Base-by-base conservation (phyloP, 1,140 invertebrate species). In the Anagrus nilaparvatae region DNA sequence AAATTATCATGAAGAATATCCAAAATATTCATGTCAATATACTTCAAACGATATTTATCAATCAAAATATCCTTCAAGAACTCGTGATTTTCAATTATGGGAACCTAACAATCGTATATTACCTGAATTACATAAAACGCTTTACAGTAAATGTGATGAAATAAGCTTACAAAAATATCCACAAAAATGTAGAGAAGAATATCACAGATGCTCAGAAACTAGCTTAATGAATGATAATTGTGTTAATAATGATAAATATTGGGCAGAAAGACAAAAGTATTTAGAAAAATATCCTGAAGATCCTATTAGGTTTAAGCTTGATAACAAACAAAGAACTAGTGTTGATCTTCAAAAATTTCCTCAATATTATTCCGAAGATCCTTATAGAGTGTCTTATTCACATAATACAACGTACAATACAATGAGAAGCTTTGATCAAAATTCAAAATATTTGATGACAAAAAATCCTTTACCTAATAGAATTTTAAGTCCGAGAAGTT, bases 111-210 rank as follows among this genome's bases (percentile, higher is more conserved):
- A n/a, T n/a, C n/a, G n/a, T n/a, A n/a, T n/a, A n/a, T n/a, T n/a
- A n/a, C n/a, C n/a, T n/a, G n/a, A n/a, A n/a, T n/a, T n/a, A n/a
- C n/a, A n/a, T n/a, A n/a, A n/a, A n/a, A n/a, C n/a, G n/a, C n/a
- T n/a, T n/a, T n/a, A n/a, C n/a, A n/a, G n/a, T n/a, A n/a, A n/a
- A n/a, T n/a, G n/a, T n/a, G n/a, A n/a, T n/a, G n/a, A n/a, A n/a
- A n/a, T n/a, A n/a, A 53, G 55, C 41, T 46, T 64, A 6, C 56
- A 64, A 29, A 63, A 60, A 29, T 66, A 68, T 53, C 60, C 63
- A n/a, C 61, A 64, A 30, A 55, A 58, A 7, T 66, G 59, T 40
- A 49, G 55, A 6, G 63, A 66, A 13, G 65, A 67, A 14, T 63
- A 63, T 44, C 55, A 65, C 16, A 58, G 59, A 12, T 66, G 61